Evolutionary conservation across 1,140 invertebrate genomes (phyloP).

Genomic region (Trichoplusia ni): DNA sequence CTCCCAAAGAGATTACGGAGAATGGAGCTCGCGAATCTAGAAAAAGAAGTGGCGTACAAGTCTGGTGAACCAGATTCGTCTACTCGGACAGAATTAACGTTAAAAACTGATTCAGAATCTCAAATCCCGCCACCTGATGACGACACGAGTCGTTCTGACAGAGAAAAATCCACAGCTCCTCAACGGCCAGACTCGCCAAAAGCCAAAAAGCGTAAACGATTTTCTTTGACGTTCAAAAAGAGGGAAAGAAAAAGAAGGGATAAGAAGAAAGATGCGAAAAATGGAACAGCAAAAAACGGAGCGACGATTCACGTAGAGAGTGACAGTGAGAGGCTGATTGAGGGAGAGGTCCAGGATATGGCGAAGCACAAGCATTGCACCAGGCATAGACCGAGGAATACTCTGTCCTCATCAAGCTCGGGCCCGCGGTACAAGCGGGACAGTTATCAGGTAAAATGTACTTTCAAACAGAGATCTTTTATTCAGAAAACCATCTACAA

Average conservation of each 20-base stretch:
- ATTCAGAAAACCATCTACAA: too few species aligned
- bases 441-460: slow-evolving; percentile 75
- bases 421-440: slow-evolving; percentile 79
- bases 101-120: slow-evolving; percentile 72
- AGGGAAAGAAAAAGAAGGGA: slow-evolving; percentile 75
- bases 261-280: slow-evolving; percentile 71
- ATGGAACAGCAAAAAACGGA: slow-evolving; percentile 64
- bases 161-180: slow-evolving; percentile 64
- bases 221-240: slow-evolving; percentile 79
- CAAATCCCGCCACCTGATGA: slow-evolving; percentile 67
- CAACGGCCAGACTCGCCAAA: slow-evolving; percentile 74
- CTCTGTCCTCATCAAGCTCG: slow-evolving; percentile 67
- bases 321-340: slow-evolving; percentile 73
- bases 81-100: slow-evolving; percentile 63
- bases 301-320: slow-evolving; percentile 58
- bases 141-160: slow-evolving; percentile 72
- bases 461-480: slow-evolving; percentile 7
- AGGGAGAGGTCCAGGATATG: slow-evolving; percentile 54
- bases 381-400: slow-evolving; percentile 64
- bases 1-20: slow-evolving; percentile 74
- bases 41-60: slow-evolving; percentile 79
- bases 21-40: slow-evolving; percentile 77
- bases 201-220: slow-evolving; percentile 79
- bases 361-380: slow-evolving; percentile 67
- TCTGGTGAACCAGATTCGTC: slow-evolving; percentile 66